Percentiles rank a stretch among this genome's conserved stretches.
These are phyloP conservation scores for Eupithecia tripunctaria DNA, from an alignment of 2,888 invertebrate species.

Conservation along the genomic window DNA sequence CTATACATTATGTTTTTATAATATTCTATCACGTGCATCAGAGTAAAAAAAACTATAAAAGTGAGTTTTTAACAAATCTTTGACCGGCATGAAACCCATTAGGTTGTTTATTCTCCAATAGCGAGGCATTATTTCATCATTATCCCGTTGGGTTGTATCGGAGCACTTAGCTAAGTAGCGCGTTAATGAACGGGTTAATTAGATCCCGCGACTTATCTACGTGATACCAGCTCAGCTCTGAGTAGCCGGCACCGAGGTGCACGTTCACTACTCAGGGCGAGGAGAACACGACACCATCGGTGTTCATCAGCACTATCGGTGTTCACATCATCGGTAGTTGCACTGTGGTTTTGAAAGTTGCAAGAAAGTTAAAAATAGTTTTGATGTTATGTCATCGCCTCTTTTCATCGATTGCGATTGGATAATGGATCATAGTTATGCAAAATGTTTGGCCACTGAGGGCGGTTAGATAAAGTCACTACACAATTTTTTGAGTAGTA, in stretches of 20 bases:
- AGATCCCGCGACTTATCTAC: conserved; percentile 30
- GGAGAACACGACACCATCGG: neutral
- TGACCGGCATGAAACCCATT: neutral
- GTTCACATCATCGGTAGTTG: too few relatives aligned
- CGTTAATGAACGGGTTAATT: conserved; percentile 48
- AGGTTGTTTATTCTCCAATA: neutral
- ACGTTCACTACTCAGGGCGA: neutral
- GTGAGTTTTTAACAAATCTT: neutral
- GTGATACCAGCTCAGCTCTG: conserved; percentile 16
- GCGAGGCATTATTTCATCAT: neutral
- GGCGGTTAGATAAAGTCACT: neutral
- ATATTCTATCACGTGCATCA: too few relatives aligned
- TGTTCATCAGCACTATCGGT: neutral
- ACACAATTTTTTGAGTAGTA: neutral
- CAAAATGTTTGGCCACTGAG: neutral
- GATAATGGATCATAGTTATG: neutral
- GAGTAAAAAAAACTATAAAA: too few relatives aligned
- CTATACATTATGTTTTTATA: too few relatives aligned
- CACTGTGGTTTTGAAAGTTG: neutral
- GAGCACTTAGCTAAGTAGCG: conserved; percentile 39
- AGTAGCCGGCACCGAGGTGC: neutral
- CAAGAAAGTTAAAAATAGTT: neutral
- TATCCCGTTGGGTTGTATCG: conserved; percentile 16
- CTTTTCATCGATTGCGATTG: neutral
- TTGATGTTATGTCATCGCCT: neutral